A percentile compares a stretch with the other conserved stretches of the same genome.
These are phyloP conservation scores for Falco cherrug DNA, from an alignment of 2,797 vertebrate genomes.

Conservation along the genomic window DNA sequence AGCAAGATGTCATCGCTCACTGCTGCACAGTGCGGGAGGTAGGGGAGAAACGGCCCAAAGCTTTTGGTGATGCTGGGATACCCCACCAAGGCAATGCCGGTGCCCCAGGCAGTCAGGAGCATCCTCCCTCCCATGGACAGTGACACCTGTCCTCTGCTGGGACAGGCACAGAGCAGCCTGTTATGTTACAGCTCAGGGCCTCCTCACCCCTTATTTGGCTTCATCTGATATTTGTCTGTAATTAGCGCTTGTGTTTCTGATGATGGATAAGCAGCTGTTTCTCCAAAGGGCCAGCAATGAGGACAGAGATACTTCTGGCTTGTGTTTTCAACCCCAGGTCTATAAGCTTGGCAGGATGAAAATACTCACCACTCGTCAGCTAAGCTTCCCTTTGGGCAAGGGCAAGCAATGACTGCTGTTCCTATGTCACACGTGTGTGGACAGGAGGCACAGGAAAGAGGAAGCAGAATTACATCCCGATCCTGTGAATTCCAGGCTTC, in stretches of 20 bases:
- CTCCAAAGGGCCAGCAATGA: not conserved
- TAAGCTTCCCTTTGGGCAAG: not conserved
- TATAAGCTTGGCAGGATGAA: not conserved
- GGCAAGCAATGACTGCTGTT: not conserved
- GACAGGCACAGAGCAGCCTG: not conserved
- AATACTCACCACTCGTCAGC: not conserved
- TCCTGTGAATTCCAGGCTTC: not conserved
- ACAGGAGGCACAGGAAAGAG: not conserved
- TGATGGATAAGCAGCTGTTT: not conserved
- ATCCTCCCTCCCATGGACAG: not conserved
- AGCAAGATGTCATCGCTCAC: not conserved
- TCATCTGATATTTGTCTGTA: not conserved
- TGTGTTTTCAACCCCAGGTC: not conserved
- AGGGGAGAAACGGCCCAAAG: not conserved
- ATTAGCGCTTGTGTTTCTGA: not conserved
- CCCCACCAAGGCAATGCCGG: not conserved
- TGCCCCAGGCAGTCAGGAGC: not conserved
- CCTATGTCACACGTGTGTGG: not conserved
- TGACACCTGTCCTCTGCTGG: fast-evolving
- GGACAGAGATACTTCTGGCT: not conserved
- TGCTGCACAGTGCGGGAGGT: fast-evolving
- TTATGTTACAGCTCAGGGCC: not conserved
- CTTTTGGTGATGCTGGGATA: not conserved
- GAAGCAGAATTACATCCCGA: not conserved
- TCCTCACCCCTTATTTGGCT: not conserved